phyloP scores from a whole-genome alignment of 2,113 vertebrate species.

The Bombycilla garrulus region DNA sequence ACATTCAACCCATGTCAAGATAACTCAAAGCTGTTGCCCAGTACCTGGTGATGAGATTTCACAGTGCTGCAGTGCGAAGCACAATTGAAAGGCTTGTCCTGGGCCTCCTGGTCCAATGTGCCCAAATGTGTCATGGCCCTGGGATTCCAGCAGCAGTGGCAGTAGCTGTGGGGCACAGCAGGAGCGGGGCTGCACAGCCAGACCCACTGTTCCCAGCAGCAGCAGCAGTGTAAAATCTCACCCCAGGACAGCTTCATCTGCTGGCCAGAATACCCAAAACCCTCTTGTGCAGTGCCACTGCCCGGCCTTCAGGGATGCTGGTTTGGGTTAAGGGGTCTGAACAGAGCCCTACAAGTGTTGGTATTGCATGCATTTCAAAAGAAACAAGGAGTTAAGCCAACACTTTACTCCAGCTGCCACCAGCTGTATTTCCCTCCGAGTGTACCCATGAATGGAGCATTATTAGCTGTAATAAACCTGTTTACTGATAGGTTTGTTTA shows the following conservation, averaged over 20 bases:
- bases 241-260: not conserved
- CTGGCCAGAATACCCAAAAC: not conserved
- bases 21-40: not conserved
- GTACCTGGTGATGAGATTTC: not conserved
- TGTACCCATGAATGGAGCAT: not conserved
- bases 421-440: not conserved
- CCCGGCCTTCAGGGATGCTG: not conserved
- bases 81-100: not conserved
- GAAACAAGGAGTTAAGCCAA: not conserved
- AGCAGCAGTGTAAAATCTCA: not conserved
- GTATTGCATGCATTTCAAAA: not conserved
- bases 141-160: not conserved
- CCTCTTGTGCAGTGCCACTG: not conserved
- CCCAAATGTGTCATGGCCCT: not conserved
- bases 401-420: not conserved
- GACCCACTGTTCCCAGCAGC: not conserved
- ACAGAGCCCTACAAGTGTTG: not conserved
- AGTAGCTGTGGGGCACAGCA: not conserved
- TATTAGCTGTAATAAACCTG: not conserved
- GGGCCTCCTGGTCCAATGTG: not conserved
- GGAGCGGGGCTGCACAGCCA: not conserved
- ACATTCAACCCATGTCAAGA: not conserved
- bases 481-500: not conserved
- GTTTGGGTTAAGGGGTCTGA: not conserved
- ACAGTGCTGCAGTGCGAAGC: not conserved